Evolutionary conservation across 2,113 vertebrate species (phyloP).

Genomic region (Gallinago paraguaiae): DNA sequence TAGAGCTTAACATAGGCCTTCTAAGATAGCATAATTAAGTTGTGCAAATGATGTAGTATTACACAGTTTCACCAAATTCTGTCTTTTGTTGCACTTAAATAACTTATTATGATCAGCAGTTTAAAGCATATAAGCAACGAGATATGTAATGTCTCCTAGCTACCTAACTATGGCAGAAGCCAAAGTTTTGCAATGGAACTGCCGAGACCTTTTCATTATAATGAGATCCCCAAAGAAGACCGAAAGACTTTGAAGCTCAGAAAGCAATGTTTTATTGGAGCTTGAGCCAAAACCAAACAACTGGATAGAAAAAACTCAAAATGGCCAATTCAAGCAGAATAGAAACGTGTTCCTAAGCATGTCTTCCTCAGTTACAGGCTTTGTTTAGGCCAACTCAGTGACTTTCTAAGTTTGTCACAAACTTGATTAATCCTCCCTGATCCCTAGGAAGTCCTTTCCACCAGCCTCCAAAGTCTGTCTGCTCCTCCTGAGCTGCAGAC

Average conservation of each 20-base stretch:
- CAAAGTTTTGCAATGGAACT: background rate
- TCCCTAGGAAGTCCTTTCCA: background rate
- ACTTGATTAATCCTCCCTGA: background rate
- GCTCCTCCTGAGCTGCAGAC: background rate
- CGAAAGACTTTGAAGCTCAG: background rate
- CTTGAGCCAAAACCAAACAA: background rate
- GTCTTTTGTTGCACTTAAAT: background rate
- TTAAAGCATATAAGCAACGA: background rate
- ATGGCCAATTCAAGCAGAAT: background rate
- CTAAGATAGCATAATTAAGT: background rate
- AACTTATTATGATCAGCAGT: background rate
- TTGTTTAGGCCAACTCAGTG: background rate
- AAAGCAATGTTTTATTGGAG: background rate
- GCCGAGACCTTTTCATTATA: slow-evolving; percentile 9
- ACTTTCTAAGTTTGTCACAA: background rate
- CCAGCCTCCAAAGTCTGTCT: background rate
- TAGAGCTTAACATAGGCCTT: background rate
- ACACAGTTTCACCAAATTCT: background rate
- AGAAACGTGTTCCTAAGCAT: background rate
- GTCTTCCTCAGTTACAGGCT: background rate
- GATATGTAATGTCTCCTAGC: background rate
- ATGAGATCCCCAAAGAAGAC: slow-evolving; percentile 41
- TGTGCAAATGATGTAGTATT: background rate
- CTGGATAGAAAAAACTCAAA: background rate
- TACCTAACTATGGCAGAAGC: background rate